phyloP scores from a whole-genome alignment of 2,113 vertebrate genomes.

The Eulemur rufifrons region DNA sequence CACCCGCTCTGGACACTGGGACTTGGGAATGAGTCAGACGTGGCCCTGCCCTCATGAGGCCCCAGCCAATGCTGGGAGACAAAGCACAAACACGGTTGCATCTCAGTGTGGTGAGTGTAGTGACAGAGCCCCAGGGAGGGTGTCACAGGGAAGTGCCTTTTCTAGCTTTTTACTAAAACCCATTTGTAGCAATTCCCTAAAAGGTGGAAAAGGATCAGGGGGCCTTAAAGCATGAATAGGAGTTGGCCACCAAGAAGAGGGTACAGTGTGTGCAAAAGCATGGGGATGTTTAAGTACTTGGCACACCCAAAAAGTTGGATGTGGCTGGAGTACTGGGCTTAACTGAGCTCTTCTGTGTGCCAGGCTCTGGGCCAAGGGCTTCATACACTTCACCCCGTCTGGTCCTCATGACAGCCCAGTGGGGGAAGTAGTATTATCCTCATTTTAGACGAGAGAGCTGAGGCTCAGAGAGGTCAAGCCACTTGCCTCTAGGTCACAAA shows the following conservation, averaged over 20 bases:
- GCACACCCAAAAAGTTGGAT: neutral
- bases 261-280: neutral
- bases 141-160: neutral
- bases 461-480: neutral
- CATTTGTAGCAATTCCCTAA: neutral
- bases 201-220: neutral
- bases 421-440: too few species aligned
- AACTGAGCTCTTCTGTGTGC: neutral
- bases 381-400: neutral
- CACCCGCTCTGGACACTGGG: neutral
- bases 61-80: neutral
- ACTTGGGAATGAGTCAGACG: neutral
- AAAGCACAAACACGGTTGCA: neutral
- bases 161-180: neutral
- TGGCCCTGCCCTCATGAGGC: neutral
- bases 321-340: neutral
- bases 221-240: neutral
- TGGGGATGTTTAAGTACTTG: neutral
- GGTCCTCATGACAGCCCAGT: neutral
- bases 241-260: neutral
- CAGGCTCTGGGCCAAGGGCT: neutral
- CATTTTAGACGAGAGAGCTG: neutral
- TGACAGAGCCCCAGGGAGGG: neutral
- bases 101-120: neutral
- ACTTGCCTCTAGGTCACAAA: neutral